Evolutionary conservation across 2,888 invertebrate species (phyloP), one percentile per base, ranked within the genome.

Genomic region (Agriopis aurantiaria): DNA sequence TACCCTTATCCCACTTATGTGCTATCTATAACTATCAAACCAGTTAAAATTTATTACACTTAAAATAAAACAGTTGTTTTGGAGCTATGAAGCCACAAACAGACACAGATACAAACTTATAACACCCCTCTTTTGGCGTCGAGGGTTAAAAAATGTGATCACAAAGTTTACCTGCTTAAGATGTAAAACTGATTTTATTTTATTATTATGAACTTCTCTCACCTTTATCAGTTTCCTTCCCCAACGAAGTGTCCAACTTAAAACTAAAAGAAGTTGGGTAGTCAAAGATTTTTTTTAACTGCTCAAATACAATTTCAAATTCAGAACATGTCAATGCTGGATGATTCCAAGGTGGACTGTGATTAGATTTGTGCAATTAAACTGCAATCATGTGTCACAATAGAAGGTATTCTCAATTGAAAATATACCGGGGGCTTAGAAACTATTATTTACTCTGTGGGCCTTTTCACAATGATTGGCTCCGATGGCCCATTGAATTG

Each of bases 331-430:
- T 59, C 48, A 40, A 63, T 53, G 58, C 49, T 10, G 41, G 65
- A 57, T 14, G 43, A 59, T 60, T 59, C 52, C 65, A 58, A 70
- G 61, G 48, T 57, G 56, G 62, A 68, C 59, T 64, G 49, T 65
- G 72, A 73, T 69, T 78, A 76, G 74, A 68, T 75, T 65, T 68
- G 69, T 69, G 69, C 68, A 87, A 87, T 86, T 88, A 86, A 81
- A 83, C 74, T 87, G 84, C 84, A 86, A 83, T 81, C 78, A 85
- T 46, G 57, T 52, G 80, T 76, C 72, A 83, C 82, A 83, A 84
- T 82, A 75, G 72, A 66, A 75, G 52, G 80, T 82, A 82, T 82
- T 80, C 77, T 75, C 75, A 82, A 74, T 80, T 73, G 76, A 76
- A 85, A 85, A 86, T 77, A 63, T 53, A 55, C 45, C 46, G 2